phyloP scores from a whole-genome alignment of 2,888 invertebrate genomes.

The Tineola bisselliella region DNA sequence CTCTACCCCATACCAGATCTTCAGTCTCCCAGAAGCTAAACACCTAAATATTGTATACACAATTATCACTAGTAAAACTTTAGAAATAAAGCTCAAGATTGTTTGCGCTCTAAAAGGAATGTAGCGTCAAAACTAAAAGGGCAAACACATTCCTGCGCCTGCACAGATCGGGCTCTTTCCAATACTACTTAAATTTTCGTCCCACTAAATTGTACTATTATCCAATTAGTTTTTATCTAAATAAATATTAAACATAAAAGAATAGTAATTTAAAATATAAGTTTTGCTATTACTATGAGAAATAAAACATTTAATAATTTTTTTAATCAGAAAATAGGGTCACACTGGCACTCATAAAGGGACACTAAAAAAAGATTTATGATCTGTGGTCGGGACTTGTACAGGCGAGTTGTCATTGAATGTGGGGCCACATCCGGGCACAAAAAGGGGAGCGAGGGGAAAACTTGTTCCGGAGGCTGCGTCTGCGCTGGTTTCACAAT shows the following conservation, averaged over 20 bases:
- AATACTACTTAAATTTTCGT: not conserved
- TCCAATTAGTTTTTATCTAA: not conserved
- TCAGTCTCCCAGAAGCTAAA: conserved; percentile 5
- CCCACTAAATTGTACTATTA: not conserved
- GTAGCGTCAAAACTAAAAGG: conserved; percentile 15
- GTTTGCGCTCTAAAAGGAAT: conserved; percentile 12
- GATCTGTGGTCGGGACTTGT: conserved; percentile 14
- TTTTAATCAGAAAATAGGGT: not conserved
- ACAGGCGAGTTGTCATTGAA: conserved; percentile 21
- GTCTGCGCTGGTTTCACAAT: not conserved
- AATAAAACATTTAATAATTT: no score
- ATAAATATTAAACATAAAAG: no score
- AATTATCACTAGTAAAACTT: not conserved
- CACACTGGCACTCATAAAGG: not conserved
- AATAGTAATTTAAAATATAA: no score
- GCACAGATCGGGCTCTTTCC: not conserved
- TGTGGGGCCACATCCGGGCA: conserved; percentile 28
- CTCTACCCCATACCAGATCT: not conserved
- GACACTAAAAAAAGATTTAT: not conserved
- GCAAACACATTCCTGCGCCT: conserved; percentile 16
- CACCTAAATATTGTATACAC: not conserved
- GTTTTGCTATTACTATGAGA: no score
- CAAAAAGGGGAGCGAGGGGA: conserved; percentile 19
- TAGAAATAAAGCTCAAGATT: not conserved
- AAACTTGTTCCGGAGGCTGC: conserved; percentile 21